A percentile compares a stretch with the other conserved stretches of the same genome.
phyloP scores from a whole-genome alignment of 2,888 invertebrate genomes.

The Lucinisca nassula region DNA sequence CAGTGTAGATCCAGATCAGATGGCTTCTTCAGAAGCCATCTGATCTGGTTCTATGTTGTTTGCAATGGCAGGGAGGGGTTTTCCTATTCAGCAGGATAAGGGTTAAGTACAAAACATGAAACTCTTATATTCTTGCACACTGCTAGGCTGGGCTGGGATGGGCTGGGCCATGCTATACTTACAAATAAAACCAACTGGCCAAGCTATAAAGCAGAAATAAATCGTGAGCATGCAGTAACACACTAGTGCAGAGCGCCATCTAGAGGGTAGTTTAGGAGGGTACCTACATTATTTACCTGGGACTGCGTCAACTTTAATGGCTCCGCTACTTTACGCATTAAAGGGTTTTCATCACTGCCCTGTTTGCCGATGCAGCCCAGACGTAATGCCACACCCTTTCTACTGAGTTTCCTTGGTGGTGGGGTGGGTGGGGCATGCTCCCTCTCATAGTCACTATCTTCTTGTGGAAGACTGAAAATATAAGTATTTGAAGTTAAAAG shows the following conservation, averaged over 20 bases:
- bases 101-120: too few relatives aligned
- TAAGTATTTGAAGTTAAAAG: too few relatives aligned
- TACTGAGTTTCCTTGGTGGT: slow-evolving; percentile 86
- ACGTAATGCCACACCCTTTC: slow-evolving; percentile 86
- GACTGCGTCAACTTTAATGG: slow-evolving; percentile 92
- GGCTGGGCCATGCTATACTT: too few relatives aligned
- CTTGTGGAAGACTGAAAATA: slow-evolving; percentile 86
- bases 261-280: not conserved
- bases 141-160: too few relatives aligned
- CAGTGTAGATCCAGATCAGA: too few relatives aligned
- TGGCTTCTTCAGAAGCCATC: too few relatives aligned
- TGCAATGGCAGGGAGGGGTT: too few relatives aligned
- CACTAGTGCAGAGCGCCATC: not conserved
- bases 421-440: slow-evolving; percentile 90
- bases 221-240: slow-evolving; percentile 2
- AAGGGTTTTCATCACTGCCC: slow-evolving; percentile 89
- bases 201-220: not conserved
- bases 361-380: slow-evolving; percentile 88
- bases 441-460: slow-evolving; percentile 87
- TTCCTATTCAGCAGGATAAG: too few relatives aligned
- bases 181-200: not conserved
- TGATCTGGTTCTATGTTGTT: too few relatives aligned
- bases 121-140: too few relatives aligned
- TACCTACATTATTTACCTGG: slow-evolving; percentile 83
- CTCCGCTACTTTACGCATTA: slow-evolving; percentile 90